These are phyloP conservation scores for Ophonus ardosiacus DNA, from an alignment of 2,888 invertebrate genomes.

Conservation along the genomic window DNA sequence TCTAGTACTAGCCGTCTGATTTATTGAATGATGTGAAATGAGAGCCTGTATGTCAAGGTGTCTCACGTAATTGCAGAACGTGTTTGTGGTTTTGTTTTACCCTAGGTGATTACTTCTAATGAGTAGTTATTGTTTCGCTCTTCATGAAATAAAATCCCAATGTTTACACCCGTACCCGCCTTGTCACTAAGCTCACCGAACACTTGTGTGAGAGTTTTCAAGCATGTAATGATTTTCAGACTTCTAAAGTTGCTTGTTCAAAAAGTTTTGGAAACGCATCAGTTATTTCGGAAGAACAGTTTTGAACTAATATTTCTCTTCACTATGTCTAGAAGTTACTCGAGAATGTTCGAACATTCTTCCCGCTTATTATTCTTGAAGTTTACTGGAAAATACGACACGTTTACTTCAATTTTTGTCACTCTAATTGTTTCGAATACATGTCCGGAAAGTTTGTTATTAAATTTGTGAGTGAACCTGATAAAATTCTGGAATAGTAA, in stretches of 20 bases:
- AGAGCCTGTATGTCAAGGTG: conserved; percentile 51
- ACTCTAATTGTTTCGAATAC: conserved; percentile 7
- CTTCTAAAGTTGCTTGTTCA: conserved; percentile 11
- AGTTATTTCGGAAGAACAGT: conserved; percentile 40
- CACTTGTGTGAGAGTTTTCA: background rate
- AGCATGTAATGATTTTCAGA: conserved; percentile 24
- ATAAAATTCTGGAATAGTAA: background rate
- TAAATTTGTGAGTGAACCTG: conserved; percentile 2
- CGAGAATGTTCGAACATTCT: conserved; percentile 3
- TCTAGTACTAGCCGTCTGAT: conserved; percentile 21
- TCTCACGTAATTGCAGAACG: conserved; percentile 55
- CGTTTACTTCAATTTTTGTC: conserved; percentile 1
- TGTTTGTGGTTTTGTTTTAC: conserved; percentile 52
- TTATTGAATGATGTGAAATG: conserved; percentile 57
- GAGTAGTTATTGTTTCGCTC: conserved; percentile 47
- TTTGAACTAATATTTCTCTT: conserved; percentile 35
- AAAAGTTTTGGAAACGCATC: conserved; percentile 39
- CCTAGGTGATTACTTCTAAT: conserved; percentile 52
- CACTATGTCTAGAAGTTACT: conserved; percentile 40
- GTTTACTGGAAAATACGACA: conserved; percentile 17
- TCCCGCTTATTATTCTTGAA: conserved; percentile 29
- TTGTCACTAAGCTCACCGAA: background rate
- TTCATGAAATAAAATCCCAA: conserved; percentile 2
- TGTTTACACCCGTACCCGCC: background rate
- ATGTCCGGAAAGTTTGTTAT: conserved; percentile 2